These are phyloP conservation scores for Hirtodrosophila trivittata DNA, from an alignment of 2,888 invertebrate species.

Conservation along the genomic window DNA sequence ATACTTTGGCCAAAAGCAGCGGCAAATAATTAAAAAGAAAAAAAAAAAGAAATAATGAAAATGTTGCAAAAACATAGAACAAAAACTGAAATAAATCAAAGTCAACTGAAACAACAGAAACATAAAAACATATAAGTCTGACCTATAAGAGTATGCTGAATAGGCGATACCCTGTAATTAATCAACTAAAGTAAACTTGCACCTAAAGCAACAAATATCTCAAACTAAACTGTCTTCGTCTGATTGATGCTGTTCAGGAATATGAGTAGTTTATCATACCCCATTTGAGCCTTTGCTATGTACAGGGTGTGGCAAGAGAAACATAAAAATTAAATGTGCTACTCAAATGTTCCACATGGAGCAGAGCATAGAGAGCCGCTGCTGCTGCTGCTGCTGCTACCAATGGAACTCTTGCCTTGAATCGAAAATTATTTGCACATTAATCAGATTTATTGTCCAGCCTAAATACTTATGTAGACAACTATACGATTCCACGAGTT, in stretches of 20 bases:
- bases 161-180: no score
- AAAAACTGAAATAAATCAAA: slow-evolving; percentile 68
- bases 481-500: not conserved
- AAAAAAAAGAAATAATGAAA: slow-evolving; percentile 13
- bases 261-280: no score
- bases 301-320: slow-evolving; percentile 25
- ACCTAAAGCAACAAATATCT: no score
- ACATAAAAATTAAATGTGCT: slow-evolving; percentile 62
- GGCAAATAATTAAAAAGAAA: slow-evolving; percentile 37
- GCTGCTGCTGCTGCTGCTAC: slow-evolving; percentile 3
- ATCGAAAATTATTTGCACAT: slow-evolving; percentile 65
- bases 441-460: slow-evolving; percentile 68
- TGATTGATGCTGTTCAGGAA: no score
- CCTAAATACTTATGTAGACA: slow-evolving; percentile 37
- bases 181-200: no score
- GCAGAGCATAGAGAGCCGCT: no score
- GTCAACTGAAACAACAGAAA: slow-evolving; percentile 50
- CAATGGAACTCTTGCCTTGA: slow-evolving; percentile 22
- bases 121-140: slow-evolving; percentile 2
- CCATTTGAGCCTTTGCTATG: no score
- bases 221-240: no score
- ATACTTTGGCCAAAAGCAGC: no score
- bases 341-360: slow-evolving; percentile 54
- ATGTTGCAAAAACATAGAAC: slow-evolving; percentile 46
- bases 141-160: no score